Conservation (phyloP, 2,888 invertebrate genomes). For the Coelopa pilipes region DNA sequence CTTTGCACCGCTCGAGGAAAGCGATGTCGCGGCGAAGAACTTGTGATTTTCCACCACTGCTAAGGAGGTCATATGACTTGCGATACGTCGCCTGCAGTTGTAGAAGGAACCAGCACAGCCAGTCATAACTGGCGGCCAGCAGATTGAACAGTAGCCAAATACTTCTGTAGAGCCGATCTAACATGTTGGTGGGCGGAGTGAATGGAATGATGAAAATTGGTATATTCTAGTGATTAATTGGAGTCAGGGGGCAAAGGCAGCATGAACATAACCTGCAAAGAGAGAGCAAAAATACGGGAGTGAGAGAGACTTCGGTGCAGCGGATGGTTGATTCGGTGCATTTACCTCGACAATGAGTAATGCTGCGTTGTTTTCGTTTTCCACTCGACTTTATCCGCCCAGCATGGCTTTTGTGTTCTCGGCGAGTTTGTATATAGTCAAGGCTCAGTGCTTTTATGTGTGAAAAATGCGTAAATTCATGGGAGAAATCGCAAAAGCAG, state of each 20-base stretch:
- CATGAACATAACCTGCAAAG: constrained; percentile 38
- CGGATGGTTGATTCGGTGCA: not conserved
- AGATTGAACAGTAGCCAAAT: constrained; percentile 52
- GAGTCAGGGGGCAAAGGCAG: constrained; percentile 16
- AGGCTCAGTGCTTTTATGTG: not conserved
- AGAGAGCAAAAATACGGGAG: no score
- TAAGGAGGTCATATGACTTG: constrained; percentile 61
- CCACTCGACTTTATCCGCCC: not conserved
- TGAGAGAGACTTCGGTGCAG: not conserved
- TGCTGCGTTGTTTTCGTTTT: not conserved
- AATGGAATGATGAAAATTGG: constrained; percentile 25
- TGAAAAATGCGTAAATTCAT: not conserved
- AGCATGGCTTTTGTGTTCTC: not conserved
- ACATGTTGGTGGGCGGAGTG: constrained; percentile 42
- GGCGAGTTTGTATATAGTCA: not conserved
- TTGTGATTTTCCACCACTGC: constrained; percentile 45
- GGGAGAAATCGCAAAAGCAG: not conserved
- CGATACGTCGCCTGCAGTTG: constrained; percentile 51
- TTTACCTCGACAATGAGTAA: not conserved
- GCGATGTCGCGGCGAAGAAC: constrained; percentile 49
- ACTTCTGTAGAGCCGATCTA: constrained; percentile 47
- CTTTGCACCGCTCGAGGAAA: constrained; percentile 69
- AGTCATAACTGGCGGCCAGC: constrained; percentile 47
- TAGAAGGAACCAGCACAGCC: constrained; percentile 46
- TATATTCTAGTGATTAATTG: not conserved